phyloP scores from a whole-genome alignment of 37 sponge, comb jelly and placozoan genomes.

The Lycopodina hypogea region DNA sequence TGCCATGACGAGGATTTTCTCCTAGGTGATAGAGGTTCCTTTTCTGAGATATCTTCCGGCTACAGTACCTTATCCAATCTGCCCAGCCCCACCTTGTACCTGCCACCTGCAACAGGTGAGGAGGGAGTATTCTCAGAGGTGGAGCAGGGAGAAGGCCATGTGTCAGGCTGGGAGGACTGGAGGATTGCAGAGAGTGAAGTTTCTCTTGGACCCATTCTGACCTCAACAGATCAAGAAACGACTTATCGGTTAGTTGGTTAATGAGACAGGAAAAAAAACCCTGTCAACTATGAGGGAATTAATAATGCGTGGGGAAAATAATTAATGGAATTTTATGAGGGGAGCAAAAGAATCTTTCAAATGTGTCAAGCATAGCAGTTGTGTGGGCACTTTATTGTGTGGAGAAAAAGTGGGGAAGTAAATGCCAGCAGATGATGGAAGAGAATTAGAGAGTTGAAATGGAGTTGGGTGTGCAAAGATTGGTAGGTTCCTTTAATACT shows the following conservation, averaged over 20 bases:
- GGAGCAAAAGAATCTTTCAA: too few species aligned
- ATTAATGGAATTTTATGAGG: too few species aligned
- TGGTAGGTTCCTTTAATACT: too few species aligned
- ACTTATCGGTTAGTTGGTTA: constrained; percentile 16
- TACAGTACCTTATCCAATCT: constrained; percentile 13
- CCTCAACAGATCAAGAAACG: constrained; percentile 11
- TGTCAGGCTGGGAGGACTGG: constrained; percentile 36
- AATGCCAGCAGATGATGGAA: too few species aligned
- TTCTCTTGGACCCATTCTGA: constrained; percentile 8
- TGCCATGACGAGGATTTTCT: background rate
- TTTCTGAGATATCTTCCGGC: background rate
- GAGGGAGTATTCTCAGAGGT: background rate
- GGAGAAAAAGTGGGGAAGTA: too few species aligned
- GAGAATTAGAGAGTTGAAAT: too few species aligned
- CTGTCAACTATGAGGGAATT: too few species aligned
- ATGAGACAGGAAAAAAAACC: too few species aligned
- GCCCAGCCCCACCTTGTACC: constrained; percentile 8
- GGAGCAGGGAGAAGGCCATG: background rate
- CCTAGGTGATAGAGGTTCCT: background rate
- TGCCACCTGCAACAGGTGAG: background rate
- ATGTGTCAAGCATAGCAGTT: too few species aligned
- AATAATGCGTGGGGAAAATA: too few species aligned
- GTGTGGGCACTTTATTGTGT: too few species aligned
- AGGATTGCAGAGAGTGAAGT: constrained; percentile 26
- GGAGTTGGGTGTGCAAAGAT: too few species aligned